A percentile compares a stretch with the other conserved stretches of the same genome.
Evolutionary conservation across 1,140 invertebrate species (phyloP).

Genomic region (Neodiprion pinetum): DNA sequence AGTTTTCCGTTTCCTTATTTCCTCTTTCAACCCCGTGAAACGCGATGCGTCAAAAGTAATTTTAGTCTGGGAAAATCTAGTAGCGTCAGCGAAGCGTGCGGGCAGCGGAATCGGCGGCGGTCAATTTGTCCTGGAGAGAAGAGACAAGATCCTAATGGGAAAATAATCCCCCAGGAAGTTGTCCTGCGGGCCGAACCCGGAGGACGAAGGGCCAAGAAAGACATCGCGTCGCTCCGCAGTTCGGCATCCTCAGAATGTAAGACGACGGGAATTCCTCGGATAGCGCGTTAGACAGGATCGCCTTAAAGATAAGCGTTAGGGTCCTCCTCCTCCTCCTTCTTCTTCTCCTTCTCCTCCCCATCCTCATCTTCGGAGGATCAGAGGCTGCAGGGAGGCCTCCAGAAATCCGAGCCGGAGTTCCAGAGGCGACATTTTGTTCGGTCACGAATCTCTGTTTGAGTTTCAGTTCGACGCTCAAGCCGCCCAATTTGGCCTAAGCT

Average conservation of each 20-base stretch:
- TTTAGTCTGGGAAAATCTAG: too few species aligned
- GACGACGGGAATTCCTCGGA: constrained; percentile 1
- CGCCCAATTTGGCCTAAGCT: too few species aligned
- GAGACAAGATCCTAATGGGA: constrained; percentile 6
- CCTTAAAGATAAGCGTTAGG: neutral
- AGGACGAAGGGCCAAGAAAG: neutral
- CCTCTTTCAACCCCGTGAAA: too few species aligned
- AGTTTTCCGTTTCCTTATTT: too few species aligned
- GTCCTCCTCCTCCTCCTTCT: too few species aligned
- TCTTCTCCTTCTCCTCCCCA: too few species aligned
- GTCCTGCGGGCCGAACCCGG: neutral
- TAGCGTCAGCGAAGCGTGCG: neutral
- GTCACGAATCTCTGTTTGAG: constrained; percentile 7
- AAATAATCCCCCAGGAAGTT: neutral
- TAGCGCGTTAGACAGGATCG: constrained; percentile 1
- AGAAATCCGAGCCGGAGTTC: neutral
- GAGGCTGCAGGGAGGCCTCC: neutral
- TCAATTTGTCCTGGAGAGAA: neutral
- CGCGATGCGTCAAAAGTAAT: too few species aligned
- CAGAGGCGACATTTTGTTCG: neutral
- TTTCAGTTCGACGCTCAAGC: neutral
- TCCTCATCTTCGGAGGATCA: neutral
- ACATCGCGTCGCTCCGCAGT: neutral
- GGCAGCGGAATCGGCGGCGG: neutral
- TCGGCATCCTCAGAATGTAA: neutral